Conservation (phyloP, 1,140 invertebrate genomes). For the Parasteatoda tepidariorum region DNA sequence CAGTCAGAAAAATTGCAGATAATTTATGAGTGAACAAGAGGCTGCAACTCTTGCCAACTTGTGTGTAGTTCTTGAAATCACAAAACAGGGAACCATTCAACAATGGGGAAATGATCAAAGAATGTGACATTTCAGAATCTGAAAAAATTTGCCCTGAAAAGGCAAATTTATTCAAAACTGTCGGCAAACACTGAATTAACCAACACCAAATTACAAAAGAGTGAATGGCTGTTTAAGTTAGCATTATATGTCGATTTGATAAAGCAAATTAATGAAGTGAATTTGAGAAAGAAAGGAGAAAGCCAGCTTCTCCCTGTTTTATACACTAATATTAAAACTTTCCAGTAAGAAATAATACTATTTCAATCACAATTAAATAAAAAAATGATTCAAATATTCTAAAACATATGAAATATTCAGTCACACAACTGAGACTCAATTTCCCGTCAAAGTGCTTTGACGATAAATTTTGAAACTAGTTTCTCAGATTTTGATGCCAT, state of each 20-base stretch:
- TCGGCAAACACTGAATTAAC: slow-evolving; percentile 59
- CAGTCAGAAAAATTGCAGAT: slow-evolving; percentile 63
- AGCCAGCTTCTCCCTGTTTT: slow-evolving; percentile 14
- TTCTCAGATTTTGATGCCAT: neutral
- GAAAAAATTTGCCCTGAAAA: slow-evolving; percentile 66
- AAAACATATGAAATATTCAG: neutral
- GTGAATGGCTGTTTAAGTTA: neutral
- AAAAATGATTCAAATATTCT: neutral
- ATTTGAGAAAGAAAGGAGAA: neutral
- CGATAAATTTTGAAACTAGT: slow-evolving; percentile 11
- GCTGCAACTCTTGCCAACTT: slow-evolving; percentile 65
- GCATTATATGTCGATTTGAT: neutral
- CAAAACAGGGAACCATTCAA: slow-evolving; percentile 66
- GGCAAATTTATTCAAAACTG: slow-evolving; percentile 59
- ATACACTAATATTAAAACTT: slow-evolving; percentile 16
- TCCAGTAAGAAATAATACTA: neutral
- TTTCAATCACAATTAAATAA: slow-evolving; percentile 9
- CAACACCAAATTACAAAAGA: slow-evolving; percentile 22
- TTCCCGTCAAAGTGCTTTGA: neutral
- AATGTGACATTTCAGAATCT: slow-evolving; percentile 65
- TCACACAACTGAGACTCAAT: neutral
- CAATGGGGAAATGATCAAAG: slow-evolving; percentile 66
- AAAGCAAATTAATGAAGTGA: neutral
- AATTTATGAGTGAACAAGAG: slow-evolving; percentile 61
- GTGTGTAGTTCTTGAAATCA: slow-evolving; percentile 58